phyloP scores from a whole-genome alignment of 1,140 invertebrate species.

The Chironomus tepperi region DNA sequence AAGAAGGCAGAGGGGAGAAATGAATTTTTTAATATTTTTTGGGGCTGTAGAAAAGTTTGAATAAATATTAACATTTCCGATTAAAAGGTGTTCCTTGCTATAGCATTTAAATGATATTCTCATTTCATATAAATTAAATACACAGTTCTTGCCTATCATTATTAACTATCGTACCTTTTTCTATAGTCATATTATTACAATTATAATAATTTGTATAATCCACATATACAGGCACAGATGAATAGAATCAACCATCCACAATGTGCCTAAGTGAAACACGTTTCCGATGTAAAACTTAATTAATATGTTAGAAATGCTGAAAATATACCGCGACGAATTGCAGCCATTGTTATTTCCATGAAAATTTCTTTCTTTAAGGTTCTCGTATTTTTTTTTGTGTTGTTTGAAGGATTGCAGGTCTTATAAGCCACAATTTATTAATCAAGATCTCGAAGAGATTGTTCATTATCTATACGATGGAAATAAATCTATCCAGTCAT shows the following conservation, averaged over 20 bases:
- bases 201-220: background rate
- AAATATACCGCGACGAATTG: slow-evolving; percentile 16
- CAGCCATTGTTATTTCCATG: background rate
- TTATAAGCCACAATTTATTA: background rate
- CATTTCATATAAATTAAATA: background rate
- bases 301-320: slow-evolving; percentile 12
- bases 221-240: background rate
- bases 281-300: slow-evolving; percentile 14
- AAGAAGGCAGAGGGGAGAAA: no score
- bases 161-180: background rate
- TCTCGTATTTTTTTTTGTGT: background rate
- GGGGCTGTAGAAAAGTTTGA: no score
- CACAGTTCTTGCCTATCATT: background rate
- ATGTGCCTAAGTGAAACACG: background rate
- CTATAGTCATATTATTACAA: background rate
- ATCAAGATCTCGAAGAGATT: background rate
- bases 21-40: no score
- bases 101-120: background rate
- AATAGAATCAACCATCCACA: background rate
- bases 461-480: no score
- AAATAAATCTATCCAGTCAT: background rate
- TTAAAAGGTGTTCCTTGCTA: background rate
- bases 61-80: background rate
- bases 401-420: slow-evolving; percentile 7
- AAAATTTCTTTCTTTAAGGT: background rate